Conservation (phyloP, 2,888 invertebrate species). For the Argynnis bischoffii region DNA sequence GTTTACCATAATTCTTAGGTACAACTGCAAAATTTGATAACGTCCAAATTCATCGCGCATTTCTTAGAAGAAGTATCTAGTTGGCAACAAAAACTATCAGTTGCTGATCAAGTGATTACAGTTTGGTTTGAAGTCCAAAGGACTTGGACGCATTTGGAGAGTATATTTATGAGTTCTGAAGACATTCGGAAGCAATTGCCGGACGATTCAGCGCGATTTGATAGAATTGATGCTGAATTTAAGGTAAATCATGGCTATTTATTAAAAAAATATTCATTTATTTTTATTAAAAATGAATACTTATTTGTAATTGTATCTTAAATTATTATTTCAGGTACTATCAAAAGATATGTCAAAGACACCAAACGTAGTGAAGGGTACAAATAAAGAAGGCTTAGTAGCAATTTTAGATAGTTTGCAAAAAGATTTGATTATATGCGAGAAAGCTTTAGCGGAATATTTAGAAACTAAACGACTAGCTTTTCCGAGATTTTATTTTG, state of each 20-base stretch:
- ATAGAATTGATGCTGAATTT: conserved; percentile 94
- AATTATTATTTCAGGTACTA: conserved; percentile 75
- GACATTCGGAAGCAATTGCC: conserved; percentile 97
- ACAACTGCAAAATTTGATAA: conserved; percentile 97
- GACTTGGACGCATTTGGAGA: conserved; percentile 98
- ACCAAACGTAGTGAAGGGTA: conserved; percentile 94
- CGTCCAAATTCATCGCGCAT: conserved; percentile 98
- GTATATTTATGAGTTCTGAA: conserved; percentile 98
- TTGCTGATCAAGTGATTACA: conserved; percentile 96
- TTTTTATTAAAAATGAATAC: background rate
- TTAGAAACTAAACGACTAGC: conserved; percentile 97
- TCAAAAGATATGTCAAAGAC: conserved; percentile 90
- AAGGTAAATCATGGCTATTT: conserved; percentile 78
- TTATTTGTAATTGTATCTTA: background rate
- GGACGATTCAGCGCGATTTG: conserved; percentile 95
- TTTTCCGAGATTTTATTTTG: conserved; percentile 98
- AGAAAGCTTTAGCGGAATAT: conserved; percentile 98
- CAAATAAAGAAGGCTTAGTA: conserved; percentile 92
- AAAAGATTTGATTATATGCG: conserved; percentile 93
- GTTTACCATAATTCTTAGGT: conserved; percentile 78
- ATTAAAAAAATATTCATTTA: background rate
- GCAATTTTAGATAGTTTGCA: conserved; percentile 91
- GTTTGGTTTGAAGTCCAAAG: conserved; percentile 98
- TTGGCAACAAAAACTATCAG: conserved; percentile 96
- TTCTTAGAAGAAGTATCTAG: conserved; percentile 96